Evolutionary conservation across 2,797 vertebrate species (phyloP), one percentile per base, ranked within the genome.

Genomic region (Apogon talboti): DNA sequence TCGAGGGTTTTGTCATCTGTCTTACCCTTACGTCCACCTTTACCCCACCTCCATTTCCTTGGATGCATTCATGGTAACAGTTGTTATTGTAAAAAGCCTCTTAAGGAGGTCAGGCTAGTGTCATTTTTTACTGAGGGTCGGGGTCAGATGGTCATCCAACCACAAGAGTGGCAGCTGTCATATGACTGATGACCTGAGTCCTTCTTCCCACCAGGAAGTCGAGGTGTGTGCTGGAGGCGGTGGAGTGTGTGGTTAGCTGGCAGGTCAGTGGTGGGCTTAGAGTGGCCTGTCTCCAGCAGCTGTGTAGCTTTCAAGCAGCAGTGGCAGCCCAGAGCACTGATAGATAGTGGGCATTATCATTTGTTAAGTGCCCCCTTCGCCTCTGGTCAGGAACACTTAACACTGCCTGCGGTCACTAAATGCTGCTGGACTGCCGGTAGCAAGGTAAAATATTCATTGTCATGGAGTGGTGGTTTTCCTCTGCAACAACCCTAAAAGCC

Each of bases 311-410:
- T 89, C 76, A 90, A 84, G 86, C 91, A 86, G 74, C 74, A 85
- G 79, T 89, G 88, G 85, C 82, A 84, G 82, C 85, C 82, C 67
- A 66, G 67, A 87, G 80, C 80, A 77, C 78, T 85, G 90, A 90
- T 78, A 88, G 88, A 91, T 91, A 90, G 89, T 82, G 91, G 93
- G 92, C 92, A 94, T 93, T 91, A 93, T 92, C 88, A 92, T 93
- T 94, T 94, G 94, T 94, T 95, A 95, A 95, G 94, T 94, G 92
- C 91, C 92, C 91, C 87, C 84, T 92, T 89, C 56, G 91, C 88
- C 91, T 92, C 88, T 92, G 92, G 93, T 91, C 92, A 93, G 91
- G 86, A 94, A 92, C 93, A 94, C 92, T 95, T 95, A 94, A 94
- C 91, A 91, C 82, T 85, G 89, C 89, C 90, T 94, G 94, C 93